These are phyloP conservation scores for Patella ulyssiponensis DNA, from an alignment of 2,888 invertebrate species.

Conservation along the genomic window DNA sequence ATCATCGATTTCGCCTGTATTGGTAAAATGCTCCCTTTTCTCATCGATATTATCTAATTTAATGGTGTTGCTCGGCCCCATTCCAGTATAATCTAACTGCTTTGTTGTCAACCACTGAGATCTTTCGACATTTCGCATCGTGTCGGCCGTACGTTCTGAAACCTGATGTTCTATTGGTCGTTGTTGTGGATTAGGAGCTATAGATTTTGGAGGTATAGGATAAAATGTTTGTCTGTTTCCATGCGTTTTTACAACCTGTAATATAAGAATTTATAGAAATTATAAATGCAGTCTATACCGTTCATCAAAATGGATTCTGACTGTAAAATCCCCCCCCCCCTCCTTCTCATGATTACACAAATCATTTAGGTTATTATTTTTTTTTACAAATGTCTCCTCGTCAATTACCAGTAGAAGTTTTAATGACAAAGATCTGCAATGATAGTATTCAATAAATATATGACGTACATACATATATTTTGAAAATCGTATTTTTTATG, in stretches of 20 bases:
- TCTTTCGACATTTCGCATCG: slow-evolving; percentile 65
- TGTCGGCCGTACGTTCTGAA: slow-evolving; percentile 56
- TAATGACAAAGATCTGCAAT: too few relatives aligned
- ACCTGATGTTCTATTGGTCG: slow-evolving; percentile 53
- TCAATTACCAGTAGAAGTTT: too few relatives aligned
- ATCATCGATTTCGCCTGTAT: slow-evolving; percentile 56
- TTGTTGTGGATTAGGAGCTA: slow-evolving; percentile 62
- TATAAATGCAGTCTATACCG: too few relatives aligned
- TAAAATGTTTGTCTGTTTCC: slow-evolving; percentile 60
- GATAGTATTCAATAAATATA: too few relatives aligned
- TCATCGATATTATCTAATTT: slow-evolving; percentile 65
- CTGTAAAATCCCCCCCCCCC: too few relatives aligned
- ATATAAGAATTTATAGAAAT: not conserved
- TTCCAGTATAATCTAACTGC: slow-evolving; percentile 61
- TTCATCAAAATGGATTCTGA: too few relatives aligned
- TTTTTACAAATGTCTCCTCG: too few relatives aligned
- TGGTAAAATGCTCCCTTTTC: slow-evolving; percentile 47
- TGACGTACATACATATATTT: too few relatives aligned
- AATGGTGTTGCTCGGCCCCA: slow-evolving; percentile 64
- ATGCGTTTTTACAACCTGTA: slow-evolving; percentile 60
- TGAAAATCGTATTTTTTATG: too few relatives aligned
- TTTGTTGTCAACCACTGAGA: slow-evolving; percentile 69
- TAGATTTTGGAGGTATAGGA: slow-evolving; percentile 64
- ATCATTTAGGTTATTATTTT: too few relatives aligned
- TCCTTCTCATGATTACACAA: too few relatives aligned